Evolutionary conservation across 2,888 invertebrate genomes (phyloP).

Genomic region (Macrophya alboannulata): DNA sequence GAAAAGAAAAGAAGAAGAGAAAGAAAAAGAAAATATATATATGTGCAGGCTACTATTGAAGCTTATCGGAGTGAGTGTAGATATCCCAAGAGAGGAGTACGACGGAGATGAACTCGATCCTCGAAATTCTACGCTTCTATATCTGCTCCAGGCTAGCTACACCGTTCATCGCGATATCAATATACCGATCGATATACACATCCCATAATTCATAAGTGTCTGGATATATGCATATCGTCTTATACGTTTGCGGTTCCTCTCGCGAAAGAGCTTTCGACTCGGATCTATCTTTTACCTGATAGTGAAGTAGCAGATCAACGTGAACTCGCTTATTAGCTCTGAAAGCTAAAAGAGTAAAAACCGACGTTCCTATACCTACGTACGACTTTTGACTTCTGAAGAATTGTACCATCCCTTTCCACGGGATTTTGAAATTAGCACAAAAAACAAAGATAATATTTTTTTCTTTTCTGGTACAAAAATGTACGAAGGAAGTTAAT

Average conservation of each 20-base stretch:
- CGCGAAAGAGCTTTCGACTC: background rate
- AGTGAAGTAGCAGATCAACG: background rate
- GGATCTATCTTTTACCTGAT: background rate
- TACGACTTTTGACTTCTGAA: background rate
- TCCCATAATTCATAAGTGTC: constrained; percentile 35
- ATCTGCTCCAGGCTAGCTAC: background rate
- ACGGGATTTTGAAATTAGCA: too few species aligned
- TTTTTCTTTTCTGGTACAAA: too few species aligned
- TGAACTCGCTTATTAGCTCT: background rate
- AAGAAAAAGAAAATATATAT: constrained; percentile 50
- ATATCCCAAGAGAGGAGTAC: constrained; percentile 53
- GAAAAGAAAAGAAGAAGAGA: background rate
- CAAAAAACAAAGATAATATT: too few species aligned
- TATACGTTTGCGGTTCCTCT: background rate
- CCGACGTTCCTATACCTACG: too few species aligned
- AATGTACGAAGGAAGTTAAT: too few species aligned
- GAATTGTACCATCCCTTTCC: background rate
- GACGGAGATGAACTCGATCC: constrained; percentile 28
- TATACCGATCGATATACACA: constrained; percentile 15
- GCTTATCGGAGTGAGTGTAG: constrained; percentile 59
- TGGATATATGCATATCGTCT: background rate
- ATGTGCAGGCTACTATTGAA: constrained; percentile 58
- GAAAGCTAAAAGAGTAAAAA: background rate
- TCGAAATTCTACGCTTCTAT: constrained; percentile 20
- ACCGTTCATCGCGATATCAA: constrained; percentile 33